A percentile compares a stretch with the other conserved stretches of the same genome.
Evolutionary conservation across 1,140 invertebrate genomes (phyloP).

Genomic region (Anoplophora glabripennis): DNA sequence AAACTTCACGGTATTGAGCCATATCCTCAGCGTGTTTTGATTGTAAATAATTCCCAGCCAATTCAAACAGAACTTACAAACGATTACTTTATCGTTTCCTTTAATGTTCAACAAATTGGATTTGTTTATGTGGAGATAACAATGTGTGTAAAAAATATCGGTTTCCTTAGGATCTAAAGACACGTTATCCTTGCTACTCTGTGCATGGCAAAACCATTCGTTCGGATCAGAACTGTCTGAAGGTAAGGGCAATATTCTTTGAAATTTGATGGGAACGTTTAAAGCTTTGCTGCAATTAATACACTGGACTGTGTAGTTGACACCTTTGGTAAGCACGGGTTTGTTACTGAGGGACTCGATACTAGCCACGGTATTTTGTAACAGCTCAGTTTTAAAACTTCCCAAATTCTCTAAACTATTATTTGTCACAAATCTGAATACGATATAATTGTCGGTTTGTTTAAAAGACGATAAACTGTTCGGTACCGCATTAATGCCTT

Average conservation of each 20-base stretch:
- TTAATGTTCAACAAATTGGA: slow-evolving; percentile 49
- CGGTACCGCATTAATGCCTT: slow-evolving; percentile 48
- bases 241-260: slow-evolving; percentile 55
- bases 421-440: slow-evolving; percentile 35
- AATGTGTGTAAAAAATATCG: slow-evolving; percentile 55
- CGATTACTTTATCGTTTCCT: slow-evolving; percentile 48
- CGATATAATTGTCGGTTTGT: slow-evolving; percentile 39
- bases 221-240: slow-evolving; percentile 54
- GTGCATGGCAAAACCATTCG: slow-evolving; percentile 58
- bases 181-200: slow-evolving; percentile 30
- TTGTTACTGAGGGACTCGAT: slow-evolving; percentile 39
- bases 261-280: slow-evolving; percentile 45
- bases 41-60: slow-evolving; percentile 50
- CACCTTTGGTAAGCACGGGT: slow-evolving; percentile 46
- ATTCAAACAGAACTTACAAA: slow-evolving; percentile 55
- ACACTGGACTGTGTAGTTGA: slow-evolving; percentile 50
- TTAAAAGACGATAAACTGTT: slow-evolving; percentile 33
- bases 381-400: slow-evolving; percentile 54
- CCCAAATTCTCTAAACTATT: slow-evolving; percentile 38
- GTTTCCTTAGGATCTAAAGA: slow-evolving; percentile 48
- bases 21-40: slow-evolving; percentile 33
- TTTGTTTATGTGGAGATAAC: slow-evolving; percentile 52
- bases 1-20: slow-evolving; percentile 42
- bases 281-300: slow-evolving; percentile 53
- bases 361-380: slow-evolving; percentile 39